A percentile compares a stretch with the other conserved stretches of the same genome.
Conservation (phyloP, 2,113 vertebrate species). For the Thryonomys swinderianus region DNA sequence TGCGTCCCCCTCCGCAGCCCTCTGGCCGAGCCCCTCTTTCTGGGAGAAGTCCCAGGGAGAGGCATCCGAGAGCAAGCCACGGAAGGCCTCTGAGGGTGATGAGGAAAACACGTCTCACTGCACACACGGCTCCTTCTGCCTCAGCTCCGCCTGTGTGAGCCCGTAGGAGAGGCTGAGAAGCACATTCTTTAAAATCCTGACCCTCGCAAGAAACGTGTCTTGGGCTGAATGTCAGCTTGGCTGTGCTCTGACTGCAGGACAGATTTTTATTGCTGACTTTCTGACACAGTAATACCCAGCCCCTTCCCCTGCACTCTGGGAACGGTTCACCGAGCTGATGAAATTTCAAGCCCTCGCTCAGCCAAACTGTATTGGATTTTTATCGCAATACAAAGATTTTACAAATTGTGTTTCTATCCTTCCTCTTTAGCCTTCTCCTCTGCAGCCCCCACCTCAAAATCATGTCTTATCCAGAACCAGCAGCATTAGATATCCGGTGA, state of each 20-base stretch:
- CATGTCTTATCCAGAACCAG: constrained; percentile 10
- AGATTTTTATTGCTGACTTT: constrained; percentile 66
- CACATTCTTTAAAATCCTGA: constrained; percentile 80
- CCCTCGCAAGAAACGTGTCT: constrained; percentile 64
- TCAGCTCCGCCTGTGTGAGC: constrained; percentile 55
- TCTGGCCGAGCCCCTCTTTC: constrained; percentile 38
- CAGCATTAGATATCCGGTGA: not conserved
- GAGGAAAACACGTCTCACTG: constrained; percentile 78
- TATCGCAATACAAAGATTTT: constrained; percentile 75
- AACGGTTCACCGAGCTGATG: constrained; percentile 63
- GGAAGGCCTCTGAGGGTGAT: constrained; percentile 79
- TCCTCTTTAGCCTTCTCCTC: not conserved
- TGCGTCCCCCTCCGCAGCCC: constrained; percentile 4
- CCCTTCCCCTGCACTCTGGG: constrained; percentile 16
- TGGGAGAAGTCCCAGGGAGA: constrained; percentile 65
- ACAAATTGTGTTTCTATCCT: constrained; percentile 70
- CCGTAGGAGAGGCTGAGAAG: constrained; percentile 79
- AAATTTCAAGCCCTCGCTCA: constrained; percentile 69
- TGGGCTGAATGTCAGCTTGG: constrained; percentile 66
- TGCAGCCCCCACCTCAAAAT: not conserved
- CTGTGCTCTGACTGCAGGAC: constrained; percentile 51
- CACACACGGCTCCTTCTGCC: constrained; percentile 56
- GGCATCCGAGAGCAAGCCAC: constrained; percentile 39
- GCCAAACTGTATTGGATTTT: constrained; percentile 50
- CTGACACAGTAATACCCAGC: constrained; percentile 65